Percentiles rank a stretch among this genome's conserved stretches.
These are phyloP conservation scores for Myathropa florea DNA, from an alignment of 2,888 invertebrate genomes.

Conservation along the genomic window DNA sequence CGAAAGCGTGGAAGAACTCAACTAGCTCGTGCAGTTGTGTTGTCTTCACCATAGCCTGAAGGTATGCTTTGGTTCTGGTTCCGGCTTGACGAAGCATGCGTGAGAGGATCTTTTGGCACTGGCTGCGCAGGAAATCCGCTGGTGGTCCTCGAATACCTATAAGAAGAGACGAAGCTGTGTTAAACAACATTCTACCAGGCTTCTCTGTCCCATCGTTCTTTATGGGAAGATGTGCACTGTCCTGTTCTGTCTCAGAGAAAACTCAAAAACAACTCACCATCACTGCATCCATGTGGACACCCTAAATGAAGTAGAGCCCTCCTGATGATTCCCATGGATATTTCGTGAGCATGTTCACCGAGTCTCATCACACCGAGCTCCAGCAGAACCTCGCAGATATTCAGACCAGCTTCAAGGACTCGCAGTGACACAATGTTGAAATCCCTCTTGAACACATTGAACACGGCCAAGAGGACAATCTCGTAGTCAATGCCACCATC, in stretches of 20 bases:
- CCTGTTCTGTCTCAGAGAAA: not conserved
- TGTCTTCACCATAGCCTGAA: slow-evolving; percentile 88
- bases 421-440: slow-evolving; percentile 91
- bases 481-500: slow-evolving; percentile 97
- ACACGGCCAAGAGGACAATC: slow-evolving; percentile 92
- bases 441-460: slow-evolving; percentile 92
- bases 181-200: no score
- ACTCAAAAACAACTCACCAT: slow-evolving; percentile 81
- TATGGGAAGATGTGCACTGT: not conserved
- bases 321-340: slow-evolving; percentile 80
- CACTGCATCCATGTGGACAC: slow-evolving; percentile 95
- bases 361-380: slow-evolving; percentile 91
- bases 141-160: slow-evolving; percentile 88
- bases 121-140: slow-evolving; percentile 94
- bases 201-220: no score
- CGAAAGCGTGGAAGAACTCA: slow-evolving; percentile 96
- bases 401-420: slow-evolving; percentile 95
- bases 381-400: slow-evolving; percentile 94
- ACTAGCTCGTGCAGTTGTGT: slow-evolving; percentile 91
- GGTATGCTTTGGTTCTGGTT: slow-evolving; percentile 82
- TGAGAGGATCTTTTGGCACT: slow-evolving; percentile 89
- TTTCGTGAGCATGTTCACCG: slow-evolving; percentile 80
- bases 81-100: slow-evolving; percentile 87
- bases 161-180: not conserved
- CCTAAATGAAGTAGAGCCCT: slow-evolving; percentile 90